These are phyloP conservation scores for Cephalopholis sonnerati DNA, from an alignment of 2,113 vertebrate species.

Conservation along the genomic window DNA sequence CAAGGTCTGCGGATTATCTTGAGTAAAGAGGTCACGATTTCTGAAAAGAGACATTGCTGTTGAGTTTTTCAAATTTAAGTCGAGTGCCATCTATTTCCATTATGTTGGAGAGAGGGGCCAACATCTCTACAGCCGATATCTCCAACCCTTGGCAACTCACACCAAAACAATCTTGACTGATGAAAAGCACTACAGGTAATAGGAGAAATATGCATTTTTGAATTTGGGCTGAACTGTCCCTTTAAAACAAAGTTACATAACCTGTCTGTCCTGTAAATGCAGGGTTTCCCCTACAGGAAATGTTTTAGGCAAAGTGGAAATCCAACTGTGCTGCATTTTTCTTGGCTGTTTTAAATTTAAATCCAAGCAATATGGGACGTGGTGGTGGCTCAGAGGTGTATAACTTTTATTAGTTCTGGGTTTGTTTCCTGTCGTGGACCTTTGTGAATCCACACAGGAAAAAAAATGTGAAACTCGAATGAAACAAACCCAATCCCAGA, in stretches of 20 bases:
- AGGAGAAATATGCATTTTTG: no score
- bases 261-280: background rate
- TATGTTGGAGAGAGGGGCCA: no score
- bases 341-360: slow-evolving; percentile 5
- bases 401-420: background rate
- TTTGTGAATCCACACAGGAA: background rate
- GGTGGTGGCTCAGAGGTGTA: background rate
- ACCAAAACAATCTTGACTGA: no score
- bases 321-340: background rate
- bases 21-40: no score
- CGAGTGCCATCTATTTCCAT: no score
- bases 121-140: no score
- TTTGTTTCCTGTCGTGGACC: background rate
- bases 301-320: slow-evolving; percentile 21
- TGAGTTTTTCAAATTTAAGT: no score
- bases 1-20: no score
- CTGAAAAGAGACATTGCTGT: no score
- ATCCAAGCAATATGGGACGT: background rate
- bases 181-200: no score
- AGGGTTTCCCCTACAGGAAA: slow-evolving; percentile 4
- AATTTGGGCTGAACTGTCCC: no score
- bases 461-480: background rate
- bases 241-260: background rate
- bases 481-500: background rate
- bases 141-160: no score